Base-by-base conservation (phyloP, 2,797 vertebrate species). In the Lophius americanus region DNA sequence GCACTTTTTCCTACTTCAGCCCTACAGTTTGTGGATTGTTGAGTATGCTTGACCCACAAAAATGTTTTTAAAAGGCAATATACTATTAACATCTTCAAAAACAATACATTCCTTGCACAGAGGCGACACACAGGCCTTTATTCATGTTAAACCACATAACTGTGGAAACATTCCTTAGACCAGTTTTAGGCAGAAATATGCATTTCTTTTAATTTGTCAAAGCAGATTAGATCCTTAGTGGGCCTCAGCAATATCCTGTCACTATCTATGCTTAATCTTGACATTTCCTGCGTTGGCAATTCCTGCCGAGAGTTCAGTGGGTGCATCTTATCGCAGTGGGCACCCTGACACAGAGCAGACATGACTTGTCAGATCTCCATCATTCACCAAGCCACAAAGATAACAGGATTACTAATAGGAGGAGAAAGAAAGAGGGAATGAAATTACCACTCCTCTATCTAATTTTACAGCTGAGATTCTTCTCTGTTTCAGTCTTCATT, bases 181-280 rank as follows among this genome's bases (percentile, higher is more conserved):
- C 10, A 5, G 56, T 12, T 32, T 51, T 51, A 55, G 36, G 7
- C 36, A 55, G 9, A 44, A 8, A 46, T 32, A 23, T 39, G 4
- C 13, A 38, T 23, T 3, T 11, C 12, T 10, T 35, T 7, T 3
- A 7, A 5, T 6, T 48, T 48, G 43, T 53, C 36, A 23, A 37
- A 56, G 14, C 7, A 4, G 4, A 49, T n/a, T 14, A 58, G 37
- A 37, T 13, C 51, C 42, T 32, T 33, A 48, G 54, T 66, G 65
- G 58, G 43, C 46, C 57, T 36, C 37, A 42, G 49, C 53, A 66
- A 81, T 65, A 78, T 60, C 59, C 44, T 55, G 48, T 48, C 13
- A 56, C 74, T 71, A 81, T 73, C 51, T 13, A 47, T 58, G 64
- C 72, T 82, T 87, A 81, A 83, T 77, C 73, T 82, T 86, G 84